Evolutionary conservation across 2,888 invertebrate genomes (phyloP), one percentile per base, ranked within the genome.

Genomic region (Synergus itoensis): DNA sequence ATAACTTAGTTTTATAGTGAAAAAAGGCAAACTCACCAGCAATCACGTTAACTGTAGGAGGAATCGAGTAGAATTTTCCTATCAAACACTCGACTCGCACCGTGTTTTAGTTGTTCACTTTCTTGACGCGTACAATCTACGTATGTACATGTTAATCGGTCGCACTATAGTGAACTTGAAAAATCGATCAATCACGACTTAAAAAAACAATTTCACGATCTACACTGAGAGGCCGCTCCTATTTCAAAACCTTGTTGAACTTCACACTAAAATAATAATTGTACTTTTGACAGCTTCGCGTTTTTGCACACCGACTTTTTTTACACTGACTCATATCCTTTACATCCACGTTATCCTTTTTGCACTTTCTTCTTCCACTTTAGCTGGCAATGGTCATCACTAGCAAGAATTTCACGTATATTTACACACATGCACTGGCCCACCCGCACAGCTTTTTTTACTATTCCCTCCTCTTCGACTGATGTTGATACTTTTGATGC

Each of bases 41-140:
- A 90, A 90, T 90, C 89, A 89, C 88, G 90, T 89, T 89, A 90
- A 89, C 89, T 87, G 88, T 88, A 86, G 88, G 88, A 88, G 90
- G 87, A 89, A 89, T 87, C 86, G 88, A 87, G 88, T 86, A 84
- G 84, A 89, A 87, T 87, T 88, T 87, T 86, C 87, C 86, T 85
- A 84, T 81, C 80, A 77, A 79, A 81, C 83, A 81, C 86, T 87
- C 86, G 87, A 87, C 85, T 85, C 84, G 81, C 83, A 69, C 85
- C 84, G 83, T 81, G 73, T 48, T 36, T 67, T 41, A 40, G 48
- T 67, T 73, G n/a, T 73, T 73, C 53, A 73, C 73, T 73, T 57
- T 36, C 36, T 73, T 53, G 53, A 48, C 85, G 84, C 84, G 82
- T 86, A 85, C 81, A 87, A 87, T 86, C 86, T 86, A 86, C 85